Evolutionary conservation across 2,888 invertebrate genomes (phyloP), one percentile per base, ranked within the genome.

Genomic region (Smittia sp.): DNA sequence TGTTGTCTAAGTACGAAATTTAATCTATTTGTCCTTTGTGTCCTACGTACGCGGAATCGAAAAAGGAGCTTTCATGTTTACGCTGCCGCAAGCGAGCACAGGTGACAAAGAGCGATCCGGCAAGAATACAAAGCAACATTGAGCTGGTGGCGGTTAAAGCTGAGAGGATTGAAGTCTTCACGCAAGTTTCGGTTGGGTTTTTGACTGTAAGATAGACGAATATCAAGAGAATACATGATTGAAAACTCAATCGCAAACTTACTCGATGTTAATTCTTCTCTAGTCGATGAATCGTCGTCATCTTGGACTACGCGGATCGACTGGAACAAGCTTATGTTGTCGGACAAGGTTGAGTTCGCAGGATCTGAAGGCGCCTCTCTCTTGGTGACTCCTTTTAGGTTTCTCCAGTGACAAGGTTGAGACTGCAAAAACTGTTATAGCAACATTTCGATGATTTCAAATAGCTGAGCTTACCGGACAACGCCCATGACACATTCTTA

Each of bases 381-480:
- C 78, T 92, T 91, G 25, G 87, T 86, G 38, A 93, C 88, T 74
- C 87, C 89, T 83, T 94, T 94, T 76, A 93, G 88, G 79, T 94
- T 94, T 75, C 94, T 88, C 95, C 95, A 94, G 81, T 95, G 94
- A 79, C 95, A 95, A 0, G 94, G 93, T 82, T 95, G 94, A 75
- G 92, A 93, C 94, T 95, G 83, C 32, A 79, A 79, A 32, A 32
- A 32, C 9, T 32, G 3, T 3, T 32, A 32, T 32, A 32, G 9
- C n/a, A n/a, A n/a, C n/a, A n/a, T n/a, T 32, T 32, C 32, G 32
- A 32, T 25, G 65, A n/a, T 58, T 15, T 4, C 74, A 41, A 25
- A 20, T 63, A 39, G 38, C 62, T 69, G 52, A 77, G 84, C 89
- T 88, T 82, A 96, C 96, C 78, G 95, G 96, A 85, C 96, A 96